phyloP scores from a whole-genome alignment of 2,888 invertebrate species.

The Bombylius discolor region DNA sequence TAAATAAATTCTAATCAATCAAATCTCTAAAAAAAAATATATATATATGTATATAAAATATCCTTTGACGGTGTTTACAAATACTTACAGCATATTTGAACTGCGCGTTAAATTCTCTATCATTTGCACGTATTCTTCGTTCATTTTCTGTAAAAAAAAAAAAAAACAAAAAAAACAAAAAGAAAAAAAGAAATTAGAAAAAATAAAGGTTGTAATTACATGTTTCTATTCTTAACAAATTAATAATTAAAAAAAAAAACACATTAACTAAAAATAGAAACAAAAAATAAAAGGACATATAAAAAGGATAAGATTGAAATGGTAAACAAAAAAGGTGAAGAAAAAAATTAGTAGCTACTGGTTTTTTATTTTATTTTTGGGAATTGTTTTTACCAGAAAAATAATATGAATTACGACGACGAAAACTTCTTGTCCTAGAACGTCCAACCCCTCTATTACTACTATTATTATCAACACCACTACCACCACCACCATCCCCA shows the following conservation, averaged over 20 bases:
- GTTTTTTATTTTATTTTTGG: background rate
- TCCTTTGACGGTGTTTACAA: background rate
- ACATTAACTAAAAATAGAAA: background rate
- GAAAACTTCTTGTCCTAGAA: slow-evolving; percentile 12
- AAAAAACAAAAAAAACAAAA: slow-evolving; percentile 13
- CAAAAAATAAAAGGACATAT: too few species aligned
- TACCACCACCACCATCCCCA: background rate
- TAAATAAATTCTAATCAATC: too few species aligned
- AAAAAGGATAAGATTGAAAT: too few species aligned
- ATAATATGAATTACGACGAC: slow-evolving; percentile 33
- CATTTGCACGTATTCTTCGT: slow-evolving; percentile 92
- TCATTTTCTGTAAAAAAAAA: slow-evolving; percentile 69
- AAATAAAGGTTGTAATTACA: background rate
- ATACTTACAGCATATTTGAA: slow-evolving; percentile 96
- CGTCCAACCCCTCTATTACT: background rate
- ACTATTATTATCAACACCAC: background rate
- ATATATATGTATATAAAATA: too few species aligned
- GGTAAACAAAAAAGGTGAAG: too few species aligned
- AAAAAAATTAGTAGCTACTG: too few species aligned
- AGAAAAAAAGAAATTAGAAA: background rate
- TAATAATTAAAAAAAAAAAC: background rate
- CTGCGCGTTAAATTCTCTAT: slow-evolving; percentile 88
- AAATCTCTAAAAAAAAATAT: too few species aligned
- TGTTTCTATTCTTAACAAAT: too few species aligned
- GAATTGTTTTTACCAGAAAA: slow-evolving; percentile 33